A percentile compares a stretch with the other conserved stretches of the same genome.
Conservation (phyloP, 2,113 vertebrate genomes). For the Ia io region DNA sequence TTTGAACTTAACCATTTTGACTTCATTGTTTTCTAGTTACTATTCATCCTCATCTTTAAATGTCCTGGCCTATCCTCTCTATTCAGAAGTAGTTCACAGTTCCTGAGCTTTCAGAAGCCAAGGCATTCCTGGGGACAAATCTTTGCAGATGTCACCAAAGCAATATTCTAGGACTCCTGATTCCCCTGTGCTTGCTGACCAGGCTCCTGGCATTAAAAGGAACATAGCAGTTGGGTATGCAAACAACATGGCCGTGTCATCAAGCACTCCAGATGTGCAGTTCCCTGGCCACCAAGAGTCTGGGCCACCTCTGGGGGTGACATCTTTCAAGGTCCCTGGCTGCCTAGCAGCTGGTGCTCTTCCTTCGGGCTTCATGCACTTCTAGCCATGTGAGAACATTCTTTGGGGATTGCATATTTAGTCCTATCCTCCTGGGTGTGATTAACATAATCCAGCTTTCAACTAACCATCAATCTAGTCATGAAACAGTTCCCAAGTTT, state of each 20-base stretch:
- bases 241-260: not conserved
- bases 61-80: slow-evolving; percentile 25
- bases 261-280: slow-evolving; percentile 12
- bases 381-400: not conserved
- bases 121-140: not conserved
- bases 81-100: not conserved
- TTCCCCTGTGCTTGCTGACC: not conserved
- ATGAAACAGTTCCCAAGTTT: not conserved
- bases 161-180: slow-evolving; percentile 22
- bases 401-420: slow-evolving; percentile 15
- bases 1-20: slow-evolving; percentile 32
- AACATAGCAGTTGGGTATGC: not conserved
- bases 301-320: not conserved
- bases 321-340: not conserved
- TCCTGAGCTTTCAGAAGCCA: not conserved
- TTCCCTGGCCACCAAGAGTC: not conserved
- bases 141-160: not conserved
- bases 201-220: slow-evolving; percentile 11
- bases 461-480: slow-evolving; percentile 40
- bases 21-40: slow-evolving; percentile 6
- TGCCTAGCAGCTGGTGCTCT: not conserved
- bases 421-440: not conserved
- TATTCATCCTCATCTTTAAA: slow-evolving; percentile 34
- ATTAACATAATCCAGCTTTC: slow-evolving; percentile 34
- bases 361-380: not conserved